phyloP scores from a whole-genome alignment of 2,797 vertebrate species.

The Caiman crocodilus region DNA sequence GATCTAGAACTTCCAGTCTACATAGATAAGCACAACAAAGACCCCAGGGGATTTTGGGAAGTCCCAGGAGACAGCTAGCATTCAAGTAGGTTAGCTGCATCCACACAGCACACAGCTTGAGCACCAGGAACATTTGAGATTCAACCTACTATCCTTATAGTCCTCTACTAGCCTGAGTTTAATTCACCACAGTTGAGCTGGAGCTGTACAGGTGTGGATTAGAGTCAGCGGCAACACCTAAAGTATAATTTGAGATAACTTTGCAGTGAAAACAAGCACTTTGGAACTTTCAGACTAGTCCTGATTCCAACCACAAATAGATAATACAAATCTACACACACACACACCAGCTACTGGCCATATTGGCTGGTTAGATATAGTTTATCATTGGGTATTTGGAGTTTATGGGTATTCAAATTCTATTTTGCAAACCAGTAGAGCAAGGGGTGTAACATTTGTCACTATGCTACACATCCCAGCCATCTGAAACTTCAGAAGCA shows the following conservation, averaged over 20 bases:
- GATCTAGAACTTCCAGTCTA: neutral
- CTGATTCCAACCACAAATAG: neutral
- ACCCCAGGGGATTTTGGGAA: neutral
- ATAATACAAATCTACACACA: neutral
- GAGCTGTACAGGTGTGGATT: neutral
- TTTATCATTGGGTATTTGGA: neutral
- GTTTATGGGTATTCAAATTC: neutral
- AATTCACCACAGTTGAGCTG: neutral
- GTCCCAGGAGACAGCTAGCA: neutral
- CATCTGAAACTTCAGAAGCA: too few relatives aligned
- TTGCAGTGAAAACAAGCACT: neutral
- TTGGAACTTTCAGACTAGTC: neutral
- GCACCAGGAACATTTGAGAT: neutral
- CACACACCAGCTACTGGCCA: neutral
- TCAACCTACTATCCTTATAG: neutral
- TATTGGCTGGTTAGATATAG: neutral
- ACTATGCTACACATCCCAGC: neutral
- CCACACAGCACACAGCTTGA: neutral
- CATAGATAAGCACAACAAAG: neutral
- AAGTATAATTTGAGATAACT: accelerated
- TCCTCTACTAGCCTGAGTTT: neutral
- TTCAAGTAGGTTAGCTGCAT: neutral
- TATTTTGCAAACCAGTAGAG: neutral
- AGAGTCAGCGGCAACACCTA: neutral
- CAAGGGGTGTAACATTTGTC: neutral